Base-by-base conservation (phyloP, 2,888 invertebrate species). In the Rhamnusium bicolor region DNA sequence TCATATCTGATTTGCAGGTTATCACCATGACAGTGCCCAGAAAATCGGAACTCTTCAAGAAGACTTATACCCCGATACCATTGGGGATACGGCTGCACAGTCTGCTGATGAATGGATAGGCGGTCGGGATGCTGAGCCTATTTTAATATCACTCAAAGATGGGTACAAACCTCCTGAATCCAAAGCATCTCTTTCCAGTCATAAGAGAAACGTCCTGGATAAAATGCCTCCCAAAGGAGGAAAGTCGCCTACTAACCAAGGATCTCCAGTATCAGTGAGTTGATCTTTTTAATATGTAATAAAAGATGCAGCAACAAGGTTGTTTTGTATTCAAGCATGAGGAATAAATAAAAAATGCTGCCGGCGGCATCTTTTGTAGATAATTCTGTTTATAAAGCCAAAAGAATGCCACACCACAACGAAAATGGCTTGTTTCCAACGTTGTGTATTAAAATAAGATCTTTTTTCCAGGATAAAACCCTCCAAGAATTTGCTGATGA, bases 21-120 rank as follows among this genome's bases (percentile, higher is more conserved):
- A 92, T 97, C 73, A 96, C 98, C n/a, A 98, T 99, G 97, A 98
- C 98, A 69, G 98, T 98, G 71, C 98, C 98, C 21, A 92, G 98
- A 87, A 98, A 98, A 92, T 97, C 98, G 76, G 98, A 98, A 89
- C 92, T 96, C 84, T 98, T 98, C 98, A 98, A 90, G 97, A 98
- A 88, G 98, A 98, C 89, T 90, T 99, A 78, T 99, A 97, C 89
- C 98, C 98, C 0, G 98, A 98, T 86, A 98, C 98, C 6, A 90
- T 96, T 16, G 96, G 97, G 67, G 96, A 97, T 85, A 95, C 95
- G 75, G 94, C 98, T 5, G 95, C 96, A 12, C 90, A 95, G 77
- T 93, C 96, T 0, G 97, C 97, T 1, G 97, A 97, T 85, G 98
- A 98, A 87, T 98, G 98, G 96, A 91, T 95, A 69, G 92, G 91